Evolutionary conservation across 2,888 invertebrate species (phyloP).

Genomic region (Stictocephala bisonia): DNA sequence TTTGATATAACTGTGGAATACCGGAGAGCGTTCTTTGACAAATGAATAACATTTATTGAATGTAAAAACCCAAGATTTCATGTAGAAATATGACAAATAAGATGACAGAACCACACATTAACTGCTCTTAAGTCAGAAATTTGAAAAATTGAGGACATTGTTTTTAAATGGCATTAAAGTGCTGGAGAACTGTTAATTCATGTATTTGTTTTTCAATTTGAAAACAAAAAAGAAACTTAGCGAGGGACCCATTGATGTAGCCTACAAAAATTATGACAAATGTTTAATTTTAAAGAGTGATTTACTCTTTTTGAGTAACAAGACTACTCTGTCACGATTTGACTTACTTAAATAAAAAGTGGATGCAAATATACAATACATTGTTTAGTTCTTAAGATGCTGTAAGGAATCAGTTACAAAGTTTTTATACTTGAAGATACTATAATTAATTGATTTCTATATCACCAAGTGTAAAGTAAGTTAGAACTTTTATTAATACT

Average conservation of each 20-base stretch:
- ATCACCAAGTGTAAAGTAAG: constrained; percentile 37
- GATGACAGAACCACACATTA: constrained; percentile 26
- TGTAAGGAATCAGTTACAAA: constrained; percentile 29
- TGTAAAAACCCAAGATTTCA: constrained; percentile 43
- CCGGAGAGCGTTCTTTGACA: constrained; percentile 46
- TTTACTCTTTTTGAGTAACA: neutral
- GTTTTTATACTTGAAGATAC: constrained; percentile 34
- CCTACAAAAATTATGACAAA: constrained; percentile 22
- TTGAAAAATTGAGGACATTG: constrained; percentile 10
- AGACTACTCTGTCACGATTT: constrained; percentile 10
- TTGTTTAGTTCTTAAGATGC: constrained; percentile 45
- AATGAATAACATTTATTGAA: constrained; percentile 41
- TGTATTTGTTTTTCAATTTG: constrained; percentile 28
- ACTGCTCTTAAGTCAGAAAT: constrained; percentile 32
- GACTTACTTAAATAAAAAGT: constrained; percentile 28
- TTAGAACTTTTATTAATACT: constrained; percentile 33
- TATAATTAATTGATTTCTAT: constrained; percentile 22
- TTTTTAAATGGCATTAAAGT: constrained; percentile 2
- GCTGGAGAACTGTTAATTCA: constrained; percentile 35
- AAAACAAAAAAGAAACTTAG: constrained; percentile 34
- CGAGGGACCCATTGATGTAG: constrained; percentile 43
- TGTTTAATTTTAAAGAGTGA: constrained; percentile 12
- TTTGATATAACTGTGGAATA: constrained; percentile 44
- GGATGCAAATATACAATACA: constrained; percentile 29
- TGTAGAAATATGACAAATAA: constrained; percentile 21